Evolutionary conservation across 2,888 invertebrate species (phyloP).

Genomic region (Tetrapedia diversipes): DNA sequence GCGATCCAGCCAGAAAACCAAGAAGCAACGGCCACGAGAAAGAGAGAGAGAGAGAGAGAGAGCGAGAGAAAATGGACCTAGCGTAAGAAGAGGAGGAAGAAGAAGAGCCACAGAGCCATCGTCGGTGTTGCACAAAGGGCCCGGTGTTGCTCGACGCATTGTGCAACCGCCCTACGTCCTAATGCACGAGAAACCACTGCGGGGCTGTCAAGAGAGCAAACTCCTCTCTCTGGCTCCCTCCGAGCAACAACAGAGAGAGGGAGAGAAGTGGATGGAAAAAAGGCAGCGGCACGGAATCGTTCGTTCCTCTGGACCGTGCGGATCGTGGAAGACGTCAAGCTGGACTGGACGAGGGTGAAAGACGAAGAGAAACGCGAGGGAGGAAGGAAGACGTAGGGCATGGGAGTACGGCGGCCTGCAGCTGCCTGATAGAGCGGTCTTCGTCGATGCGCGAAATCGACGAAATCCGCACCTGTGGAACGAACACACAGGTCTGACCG

Average conservation of each 20-base stretch:
- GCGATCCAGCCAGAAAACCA: constrained; percentile 26
- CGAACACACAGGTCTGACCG: constrained; percentile 51
- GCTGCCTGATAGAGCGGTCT: constrained; percentile 64
- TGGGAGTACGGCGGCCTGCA: constrained; percentile 57
- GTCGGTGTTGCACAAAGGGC: constrained; percentile 72
- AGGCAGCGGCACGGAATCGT: constrained; percentile 41
- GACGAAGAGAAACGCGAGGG: constrained; percentile 1
- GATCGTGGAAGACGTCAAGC: constrained; percentile 60
- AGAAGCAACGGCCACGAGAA: constrained; percentile 2
- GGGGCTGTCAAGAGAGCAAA: constrained; percentile 71
- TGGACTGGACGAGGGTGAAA: constrained; percentile 41
- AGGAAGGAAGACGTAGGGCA: not conserved
- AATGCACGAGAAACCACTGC: constrained; percentile 63
- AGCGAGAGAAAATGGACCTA: no score
- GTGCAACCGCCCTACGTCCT: constrained; percentile 63
- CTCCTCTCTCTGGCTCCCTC: constrained; percentile 55
- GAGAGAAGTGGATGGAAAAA: constrained; percentile 26
- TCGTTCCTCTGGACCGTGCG: constrained; percentile 34
- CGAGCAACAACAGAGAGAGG: constrained; percentile 42
- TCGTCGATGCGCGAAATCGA: constrained; percentile 69
- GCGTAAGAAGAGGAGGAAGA: no score
- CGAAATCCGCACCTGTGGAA: constrained; percentile 70
- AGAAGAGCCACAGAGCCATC: constrained; percentile 24
- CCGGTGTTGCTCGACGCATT: constrained; percentile 73
- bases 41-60: no score